Percentiles rank a stretch among this genome's conserved stretches.
Conservation (phyloP, 2,113 vertebrate genomes). For the Muscicapa adusta region DNA sequence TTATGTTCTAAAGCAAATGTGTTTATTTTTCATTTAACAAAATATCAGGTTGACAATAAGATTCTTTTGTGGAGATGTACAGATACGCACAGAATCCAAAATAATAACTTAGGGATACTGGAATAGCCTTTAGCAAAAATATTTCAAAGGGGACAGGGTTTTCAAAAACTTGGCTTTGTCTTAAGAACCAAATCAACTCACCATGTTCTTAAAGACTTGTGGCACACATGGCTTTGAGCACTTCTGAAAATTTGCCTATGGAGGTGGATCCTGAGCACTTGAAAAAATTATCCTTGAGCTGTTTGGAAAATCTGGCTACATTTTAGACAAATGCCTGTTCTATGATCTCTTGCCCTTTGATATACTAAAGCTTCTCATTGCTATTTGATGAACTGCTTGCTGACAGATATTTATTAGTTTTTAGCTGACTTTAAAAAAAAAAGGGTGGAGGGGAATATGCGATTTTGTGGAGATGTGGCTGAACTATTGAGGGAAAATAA, state of each 20-base stretch:
- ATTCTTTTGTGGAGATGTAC: neutral
- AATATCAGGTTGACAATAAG: neutral
- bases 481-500: neutral
- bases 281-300: slow-evolving; percentile 26
- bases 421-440: neutral
- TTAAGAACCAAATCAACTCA: neutral
- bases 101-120: neutral
- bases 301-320: slow-evolving; percentile 28
- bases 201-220: neutral
- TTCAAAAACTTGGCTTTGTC: slow-evolving; percentile 18
- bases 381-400: slow-evolving; percentile 9
- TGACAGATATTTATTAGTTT: slow-evolving; percentile 13
- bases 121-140: neutral
- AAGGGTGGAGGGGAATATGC: neutral
- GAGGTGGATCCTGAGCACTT: neutral
- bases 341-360: slow-evolving; percentile 34
- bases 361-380: neutral
- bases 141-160: slow-evolving; percentile 22
- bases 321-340: slow-evolving; percentile 33
- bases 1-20: neutral
- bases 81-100: neutral
- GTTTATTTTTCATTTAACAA: neutral
- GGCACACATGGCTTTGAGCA: neutral
- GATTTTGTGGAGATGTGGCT: neutral
- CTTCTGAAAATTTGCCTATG: slow-evolving; percentile 32